Conservation (phyloP, 2,888 invertebrate genomes). For the Arge pagana region DNA sequence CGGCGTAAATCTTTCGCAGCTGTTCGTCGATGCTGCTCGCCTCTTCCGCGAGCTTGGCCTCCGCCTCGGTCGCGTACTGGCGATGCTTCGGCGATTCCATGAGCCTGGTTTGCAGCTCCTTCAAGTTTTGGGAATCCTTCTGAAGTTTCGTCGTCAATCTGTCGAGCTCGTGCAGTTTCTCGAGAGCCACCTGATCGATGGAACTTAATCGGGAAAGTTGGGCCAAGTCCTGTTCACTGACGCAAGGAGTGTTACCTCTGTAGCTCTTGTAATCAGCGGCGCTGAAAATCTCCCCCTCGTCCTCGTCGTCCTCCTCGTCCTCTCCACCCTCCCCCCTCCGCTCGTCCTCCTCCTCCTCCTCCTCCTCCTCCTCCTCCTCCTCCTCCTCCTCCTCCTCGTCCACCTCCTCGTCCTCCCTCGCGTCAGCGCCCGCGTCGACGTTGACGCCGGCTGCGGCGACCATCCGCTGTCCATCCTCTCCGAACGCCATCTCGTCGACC, state of each 20-base stretch:
- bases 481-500: conserved; percentile 39
- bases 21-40: conserved; percentile 72
- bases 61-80: conserved; percentile 61
- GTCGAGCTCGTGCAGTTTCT: conserved; percentile 79
- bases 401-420: conserved; percentile 38
- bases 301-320: conserved; percentile 45
- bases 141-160: conserved; percentile 76
- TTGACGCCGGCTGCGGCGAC: conserved; percentile 23
- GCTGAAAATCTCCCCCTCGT: conserved; percentile 71
- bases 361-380: conserved; percentile 28
- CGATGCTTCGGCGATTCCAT: conserved; percentile 68
- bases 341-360: conserved; percentile 33
- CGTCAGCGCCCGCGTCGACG: conserved; percentile 31
- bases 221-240: conserved; percentile 78
- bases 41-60: conserved; percentile 68
- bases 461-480: conserved; percentile 29
- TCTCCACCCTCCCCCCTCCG: conserved; percentile 29
- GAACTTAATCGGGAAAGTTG: conserved; percentile 76
- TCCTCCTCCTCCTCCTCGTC: conserved; percentile 33
- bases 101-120: conserved; percentile 73
- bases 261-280: conserved; percentile 80
- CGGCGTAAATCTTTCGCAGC: conserved; percentile 69
- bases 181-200: conserved; percentile 77
- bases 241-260: conserved; percentile 73
- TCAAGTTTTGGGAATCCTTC: conserved; percentile 77